Percentiles rank a stretch among this genome's conserved stretches.
Conservation (phyloP, 1,140 invertebrate genomes). For the Paracyclopina nana region DNA sequence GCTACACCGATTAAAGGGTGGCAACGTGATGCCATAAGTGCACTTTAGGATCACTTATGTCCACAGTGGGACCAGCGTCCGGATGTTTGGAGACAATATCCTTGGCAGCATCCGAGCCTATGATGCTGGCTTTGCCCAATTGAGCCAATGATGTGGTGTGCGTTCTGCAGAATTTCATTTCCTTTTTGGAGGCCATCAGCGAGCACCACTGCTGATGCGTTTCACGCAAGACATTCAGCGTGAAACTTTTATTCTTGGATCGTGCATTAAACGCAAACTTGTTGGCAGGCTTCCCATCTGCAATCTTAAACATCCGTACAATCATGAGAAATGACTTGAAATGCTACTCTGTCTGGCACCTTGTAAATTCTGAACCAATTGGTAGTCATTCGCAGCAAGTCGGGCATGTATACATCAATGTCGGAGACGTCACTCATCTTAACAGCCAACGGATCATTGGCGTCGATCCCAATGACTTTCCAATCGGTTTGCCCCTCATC, state of each 20-base stretch:
- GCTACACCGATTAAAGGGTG: too few relatives aligned
- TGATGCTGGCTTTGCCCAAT: too few relatives aligned
- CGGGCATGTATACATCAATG: slow-evolving; percentile 78
- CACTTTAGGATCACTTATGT: too few relatives aligned
- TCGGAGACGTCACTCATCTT: slow-evolving; percentile 32
- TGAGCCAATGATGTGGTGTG: too few relatives aligned
- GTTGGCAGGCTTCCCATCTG: slow-evolving; percentile 6
- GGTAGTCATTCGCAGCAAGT: slow-evolving; percentile 73
- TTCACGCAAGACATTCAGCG: slow-evolving; percentile 61
- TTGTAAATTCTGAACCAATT: slow-evolving; percentile 99
- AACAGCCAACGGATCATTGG: slow-evolving; percentile 25
- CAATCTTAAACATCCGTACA: slow-evolving; percentile 65
- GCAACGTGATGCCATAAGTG: too few relatives aligned
- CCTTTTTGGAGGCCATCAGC: too few relatives aligned
- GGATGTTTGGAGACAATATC: too few relatives aligned
- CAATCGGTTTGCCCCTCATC: slow-evolving; percentile 98
- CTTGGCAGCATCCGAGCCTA: too few relatives aligned
- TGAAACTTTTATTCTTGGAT: slow-evolving; percentile 73
- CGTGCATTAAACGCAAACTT: slow-evolving; percentile 91
- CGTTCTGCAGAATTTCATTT: too few relatives aligned
- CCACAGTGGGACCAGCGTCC: too few relatives aligned
- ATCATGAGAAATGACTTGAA: background rate
- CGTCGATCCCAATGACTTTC: slow-evolving; percentile 74
- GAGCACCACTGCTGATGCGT: slow-evolving; percentile 47
- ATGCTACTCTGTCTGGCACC: slow-evolving; percentile 62